Evolutionary conservation across 2,113 vertebrate species (phyloP), one percentile per base, ranked within the genome.

Genomic region (Takifugu bimaculatus): DNA sequence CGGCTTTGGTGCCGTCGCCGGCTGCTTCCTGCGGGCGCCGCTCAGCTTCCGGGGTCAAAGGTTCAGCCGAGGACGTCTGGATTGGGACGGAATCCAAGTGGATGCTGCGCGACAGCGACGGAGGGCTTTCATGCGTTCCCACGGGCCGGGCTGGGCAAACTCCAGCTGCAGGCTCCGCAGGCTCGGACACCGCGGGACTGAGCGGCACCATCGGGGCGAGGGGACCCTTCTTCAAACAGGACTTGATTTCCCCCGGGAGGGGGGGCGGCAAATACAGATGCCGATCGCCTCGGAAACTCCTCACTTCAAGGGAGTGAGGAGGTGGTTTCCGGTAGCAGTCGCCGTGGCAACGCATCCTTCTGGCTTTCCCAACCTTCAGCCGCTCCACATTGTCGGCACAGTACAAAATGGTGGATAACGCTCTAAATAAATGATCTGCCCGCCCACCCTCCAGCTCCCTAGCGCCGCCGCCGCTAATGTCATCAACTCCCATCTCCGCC

Each of bases 161-260:
- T 73, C 47, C 50, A 27, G 80, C 72, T 73, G 74, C 77, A 62
- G 65, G n/a, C n/a, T n/a, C n/a, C n/a, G n/a, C n/a, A n/a, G n/a
- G n/a, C n/a, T n/a, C n/a, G n/a, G n/a, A n/a, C n/a, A n/a, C n/a
- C n/a, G n/a, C n/a, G n/a, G n/a, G n/a, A n/a, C n/a, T n/a, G n/a
- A n/a, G n/a, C n/a, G n/a, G n/a, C 13, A 6, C 5, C 6, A n/a
- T 48, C 13, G 45, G 4, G 9, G 45, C 6, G 45, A n/a, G 5
- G 68, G 66, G 59, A 76, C 67, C 67, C 62, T n/a, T 80, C 60
- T 76, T 76, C 79, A 86, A 84, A 81, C 67, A 68, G 52, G 49
- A 63, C 57, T 59, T 64, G 67, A 83, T 81, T 83, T 85, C 72
- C 79, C 76, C 74, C 49, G 2, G 65, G 65, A 71, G 35, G 15